These are phyloP conservation scores for Potamilus streckersoni DNA, from an alignment of 1,140 invertebrate genomes.

Conservation along the genomic window DNA sequence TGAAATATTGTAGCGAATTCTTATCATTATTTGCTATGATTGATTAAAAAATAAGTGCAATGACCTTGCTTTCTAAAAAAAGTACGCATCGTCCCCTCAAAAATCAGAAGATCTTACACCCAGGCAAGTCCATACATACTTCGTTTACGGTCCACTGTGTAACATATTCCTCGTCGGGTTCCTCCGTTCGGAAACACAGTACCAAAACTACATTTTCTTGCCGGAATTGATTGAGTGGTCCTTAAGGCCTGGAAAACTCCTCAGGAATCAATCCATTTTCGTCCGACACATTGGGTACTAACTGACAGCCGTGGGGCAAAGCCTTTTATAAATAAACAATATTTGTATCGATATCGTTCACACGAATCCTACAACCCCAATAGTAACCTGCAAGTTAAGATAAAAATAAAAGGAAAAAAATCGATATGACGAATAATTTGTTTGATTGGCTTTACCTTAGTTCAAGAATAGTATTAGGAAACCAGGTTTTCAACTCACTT, in stretches of 20 bases:
- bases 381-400: too few species aligned
- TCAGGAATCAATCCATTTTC: slow-evolving; percentile 29
- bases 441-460: too few species aligned
- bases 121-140: slow-evolving; percentile 80
- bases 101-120: slow-evolving; percentile 80
- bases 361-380: too few species aligned
- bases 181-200: slow-evolving; percentile 73
- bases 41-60: too few species aligned
- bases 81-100: slow-evolving; percentile 86
- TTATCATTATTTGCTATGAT: too few species aligned
- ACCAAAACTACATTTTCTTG: slow-evolving; percentile 52
- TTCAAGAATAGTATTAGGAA: too few species aligned
- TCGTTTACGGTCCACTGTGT: slow-evolving; percentile 74
- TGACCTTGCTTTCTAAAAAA: slow-evolving; percentile 74
- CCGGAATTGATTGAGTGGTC: slow-evolving; percentile 10
- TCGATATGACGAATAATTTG: too few species aligned
- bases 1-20: too few species aligned
- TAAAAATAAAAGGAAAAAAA: too few species aligned
- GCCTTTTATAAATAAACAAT: background rate
- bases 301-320: slow-evolving; percentile 8
- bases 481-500: too few species aligned
- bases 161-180: slow-evolving; percentile 78
- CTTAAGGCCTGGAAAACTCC: slow-evolving; percentile 14
- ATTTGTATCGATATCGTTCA: too few species aligned
- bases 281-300: slow-evolving; percentile 17